Percentiles rank a stretch among this genome's conserved stretches.
phyloP scores from a whole-genome alignment of 35 echinoderm and acorn worm species.

The Acanthaster planci region DNA sequence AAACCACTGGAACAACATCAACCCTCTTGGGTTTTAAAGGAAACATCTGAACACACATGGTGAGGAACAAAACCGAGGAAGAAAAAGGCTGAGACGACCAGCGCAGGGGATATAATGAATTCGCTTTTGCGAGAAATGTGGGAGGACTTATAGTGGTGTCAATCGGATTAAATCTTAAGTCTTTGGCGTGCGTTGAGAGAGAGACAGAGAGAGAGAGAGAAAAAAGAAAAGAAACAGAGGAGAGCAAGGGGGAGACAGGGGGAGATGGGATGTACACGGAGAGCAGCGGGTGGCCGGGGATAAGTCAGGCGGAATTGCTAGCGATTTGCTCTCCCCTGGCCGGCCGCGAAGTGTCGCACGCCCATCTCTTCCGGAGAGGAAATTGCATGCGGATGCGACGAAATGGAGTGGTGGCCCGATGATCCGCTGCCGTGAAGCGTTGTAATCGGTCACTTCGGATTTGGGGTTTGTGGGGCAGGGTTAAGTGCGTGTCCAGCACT shows the following conservation, averaged over 20 bases:
- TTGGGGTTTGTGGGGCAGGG: not conserved
- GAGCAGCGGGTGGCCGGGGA: not conserved
- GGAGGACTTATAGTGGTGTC: constrained; percentile 5
- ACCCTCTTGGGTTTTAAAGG: constrained; percentile 1
- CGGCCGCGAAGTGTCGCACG: constrained; percentile 27
- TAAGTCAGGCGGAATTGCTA: constrained; percentile 18
- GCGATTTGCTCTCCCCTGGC: not conserved
- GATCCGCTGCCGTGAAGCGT: not conserved
- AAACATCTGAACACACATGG: not conserved
- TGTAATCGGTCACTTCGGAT: constrained; percentile 15
- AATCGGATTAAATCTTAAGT: constrained; percentile 23
- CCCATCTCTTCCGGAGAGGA: constrained; percentile 18
- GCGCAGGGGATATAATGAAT: constrained; percentile 3
- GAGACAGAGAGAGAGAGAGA: not conserved
- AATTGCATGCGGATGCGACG: not conserved
- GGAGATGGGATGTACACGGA: not conserved
- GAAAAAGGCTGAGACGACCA: not conserved
- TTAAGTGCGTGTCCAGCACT: too few species aligned
- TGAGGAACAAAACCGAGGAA: not conserved
- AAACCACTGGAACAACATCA: constrained; percentile 18
- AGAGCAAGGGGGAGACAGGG: not conserved
- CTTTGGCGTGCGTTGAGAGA: not conserved
- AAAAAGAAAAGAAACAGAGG: not conserved
- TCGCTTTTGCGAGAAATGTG: constrained; percentile 28
- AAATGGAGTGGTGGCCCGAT: constrained; percentile 11